These are phyloP conservation scores for Ispidina picta DNA, from an alignment of 2,797 vertebrate genomes.

Conservation along the genomic window DNA sequence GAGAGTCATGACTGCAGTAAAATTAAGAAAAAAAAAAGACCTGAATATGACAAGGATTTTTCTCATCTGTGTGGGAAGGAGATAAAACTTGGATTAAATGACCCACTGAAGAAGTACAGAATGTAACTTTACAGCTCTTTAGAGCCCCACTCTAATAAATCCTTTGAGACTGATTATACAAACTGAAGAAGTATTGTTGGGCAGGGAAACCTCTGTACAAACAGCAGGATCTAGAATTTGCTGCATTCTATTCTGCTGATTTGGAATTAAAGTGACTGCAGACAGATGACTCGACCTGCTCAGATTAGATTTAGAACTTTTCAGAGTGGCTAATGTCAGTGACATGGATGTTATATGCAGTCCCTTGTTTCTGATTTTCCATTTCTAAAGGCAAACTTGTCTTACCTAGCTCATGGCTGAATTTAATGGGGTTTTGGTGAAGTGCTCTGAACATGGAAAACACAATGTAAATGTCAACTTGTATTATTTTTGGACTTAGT, in stretches of 20 bases:
- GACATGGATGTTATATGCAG: not conserved
- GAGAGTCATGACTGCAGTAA: not conserved
- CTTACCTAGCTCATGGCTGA: not conserved
- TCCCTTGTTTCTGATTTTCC: not conserved
- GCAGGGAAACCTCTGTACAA: not conserved
- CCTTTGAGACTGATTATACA: not conserved
- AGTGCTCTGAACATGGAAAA: not conserved
- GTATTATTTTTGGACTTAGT: not conserved
- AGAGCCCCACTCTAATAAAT: not conserved
- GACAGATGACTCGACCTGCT: not conserved
- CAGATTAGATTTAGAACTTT: not conserved
- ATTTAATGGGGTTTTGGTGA: not conserved
- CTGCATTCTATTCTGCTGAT: not conserved
- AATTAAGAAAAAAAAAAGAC: not conserved
- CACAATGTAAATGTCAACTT: not conserved
- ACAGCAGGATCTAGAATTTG: not conserved
- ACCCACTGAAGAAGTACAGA: not conserved
- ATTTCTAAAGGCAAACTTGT: not conserved
- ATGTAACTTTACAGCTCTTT: not conserved
- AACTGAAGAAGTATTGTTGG: not conserved
- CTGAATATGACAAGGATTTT: conserved; percentile 17
- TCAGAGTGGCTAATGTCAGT: not conserved
- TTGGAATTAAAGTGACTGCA: not conserved
- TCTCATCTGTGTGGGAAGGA: conserved; percentile 22
- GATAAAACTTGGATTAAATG: conserved; percentile 24